phyloP scores from a whole-genome alignment of 1,140 invertebrate genomes.

The Eubasilissa regina region DNA sequence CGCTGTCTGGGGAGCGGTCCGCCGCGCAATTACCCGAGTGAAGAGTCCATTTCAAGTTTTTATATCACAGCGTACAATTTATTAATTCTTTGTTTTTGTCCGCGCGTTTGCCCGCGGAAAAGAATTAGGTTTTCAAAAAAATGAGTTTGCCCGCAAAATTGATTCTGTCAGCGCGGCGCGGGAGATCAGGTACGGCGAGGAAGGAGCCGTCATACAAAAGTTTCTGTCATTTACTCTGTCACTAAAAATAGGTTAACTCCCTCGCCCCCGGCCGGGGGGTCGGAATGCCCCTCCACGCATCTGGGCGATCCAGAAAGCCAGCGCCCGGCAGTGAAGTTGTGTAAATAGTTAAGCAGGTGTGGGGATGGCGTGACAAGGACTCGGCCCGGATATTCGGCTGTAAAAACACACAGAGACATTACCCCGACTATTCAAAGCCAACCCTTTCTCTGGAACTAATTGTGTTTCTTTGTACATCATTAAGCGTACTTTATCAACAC shows the following conservation, averaged over 20 bases:
- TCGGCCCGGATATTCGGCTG: background rate
- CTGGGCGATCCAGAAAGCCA: constrained; percentile 5
- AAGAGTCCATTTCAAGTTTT: no score
- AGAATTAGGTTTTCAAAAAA: no score
- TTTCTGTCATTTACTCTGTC: background rate
- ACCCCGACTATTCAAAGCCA: constrained; percentile 10
- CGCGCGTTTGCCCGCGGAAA: no score
- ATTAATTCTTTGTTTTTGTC: no score
- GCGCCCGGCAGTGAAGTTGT: background rate
- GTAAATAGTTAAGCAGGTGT: constrained; percentile 32
- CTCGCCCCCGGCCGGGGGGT: background rate
- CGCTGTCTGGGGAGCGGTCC: no score
- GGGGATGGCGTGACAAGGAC: constrained; percentile 11
- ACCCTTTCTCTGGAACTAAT: constrained; percentile 23
- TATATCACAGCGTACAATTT: no score
- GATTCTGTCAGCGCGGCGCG: no score
- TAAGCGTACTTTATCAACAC: no score
- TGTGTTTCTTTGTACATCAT: background rate
- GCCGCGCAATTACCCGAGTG: no score
- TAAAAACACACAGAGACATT: constrained; percentile 27
- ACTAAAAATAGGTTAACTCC: background rate
- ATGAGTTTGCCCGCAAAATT: no score
- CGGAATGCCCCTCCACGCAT: constrained; percentile 11
- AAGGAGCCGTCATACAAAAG: background rate
- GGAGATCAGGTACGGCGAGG: no score